These are phyloP conservation scores for Hydropsyche betteni DNA, from an alignment of 2,888 invertebrate species.

Conservation along the genomic window DNA sequence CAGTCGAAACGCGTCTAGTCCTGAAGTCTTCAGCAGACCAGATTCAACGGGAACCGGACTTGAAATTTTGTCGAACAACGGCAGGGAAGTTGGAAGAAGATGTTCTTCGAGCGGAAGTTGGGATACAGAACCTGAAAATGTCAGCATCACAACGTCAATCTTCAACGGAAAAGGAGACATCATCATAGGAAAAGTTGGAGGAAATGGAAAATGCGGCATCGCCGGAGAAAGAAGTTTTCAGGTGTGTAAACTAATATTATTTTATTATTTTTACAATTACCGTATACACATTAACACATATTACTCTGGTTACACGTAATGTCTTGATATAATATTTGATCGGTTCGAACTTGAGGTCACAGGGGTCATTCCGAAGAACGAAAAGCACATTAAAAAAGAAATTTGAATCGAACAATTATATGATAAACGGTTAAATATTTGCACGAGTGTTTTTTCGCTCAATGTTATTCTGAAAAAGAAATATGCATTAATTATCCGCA, in stretches of 20 bases:
- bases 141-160: slow-evolving; percentile 48
- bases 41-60: slow-evolving; percentile 47
- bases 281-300: neutral
- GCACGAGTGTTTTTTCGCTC: neutral
- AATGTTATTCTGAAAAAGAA: neutral
- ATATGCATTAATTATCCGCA: neutral
- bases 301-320: too few relatives aligned
- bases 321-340: neutral
- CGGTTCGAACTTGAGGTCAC: slow-evolving; percentile 7
- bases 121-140: slow-evolving; percentile 51
- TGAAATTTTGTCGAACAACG: slow-evolving; percentile 27
- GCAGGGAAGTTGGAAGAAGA: slow-evolving; percentile 35
- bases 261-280: neutral
- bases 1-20: slow-evolving; percentile 40
- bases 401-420: neutral
- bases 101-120: slow-evolving; percentile 51
- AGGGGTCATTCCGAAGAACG: slow-evolving; percentile 2
- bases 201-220: slow-evolving; percentile 37
- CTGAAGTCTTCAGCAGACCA: slow-evolving; percentile 48
- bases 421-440: slow-evolving; percentile 10
- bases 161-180: slow-evolving; percentile 45
- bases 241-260: slow-evolving; percentile 40
- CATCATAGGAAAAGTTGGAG: slow-evolving; percentile 40
- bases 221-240: slow-evolving; percentile 48
- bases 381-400: neutral